Conservation (phyloP, 2,113 vertebrate species). For the Cyanoderma ruficeps region DNA sequence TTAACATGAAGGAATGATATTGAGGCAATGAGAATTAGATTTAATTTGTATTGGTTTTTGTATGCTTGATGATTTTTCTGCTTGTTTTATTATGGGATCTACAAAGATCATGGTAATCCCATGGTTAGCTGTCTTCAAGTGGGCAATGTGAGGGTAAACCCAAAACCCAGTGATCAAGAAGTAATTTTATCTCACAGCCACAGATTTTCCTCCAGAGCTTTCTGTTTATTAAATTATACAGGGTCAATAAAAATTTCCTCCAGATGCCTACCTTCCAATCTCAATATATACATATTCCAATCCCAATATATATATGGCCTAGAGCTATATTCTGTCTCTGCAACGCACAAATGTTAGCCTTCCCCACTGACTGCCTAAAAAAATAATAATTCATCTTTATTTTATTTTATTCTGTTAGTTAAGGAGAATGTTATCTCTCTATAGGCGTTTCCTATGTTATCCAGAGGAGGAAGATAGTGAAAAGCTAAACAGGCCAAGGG, state of each 20-base stretch:
- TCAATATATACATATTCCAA: too few species aligned
- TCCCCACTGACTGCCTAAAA: neutral
- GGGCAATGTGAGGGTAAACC: neutral
- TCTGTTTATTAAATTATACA: neutral
- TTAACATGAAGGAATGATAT: neutral
- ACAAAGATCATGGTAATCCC: neutral
- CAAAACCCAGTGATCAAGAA: neutral
- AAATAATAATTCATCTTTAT: neutral
- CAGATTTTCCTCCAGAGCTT: neutral
- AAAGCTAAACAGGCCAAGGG: neutral
- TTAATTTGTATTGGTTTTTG: neutral
- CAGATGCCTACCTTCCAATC: neutral
- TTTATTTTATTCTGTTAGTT: neutral
- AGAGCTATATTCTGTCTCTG: neutral
- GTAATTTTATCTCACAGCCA: neutral
- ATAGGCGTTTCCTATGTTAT: neutral
- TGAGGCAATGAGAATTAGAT: neutral
- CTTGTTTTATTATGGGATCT: neutral
- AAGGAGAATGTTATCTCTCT: neutral
- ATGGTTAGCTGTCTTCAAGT: neutral
- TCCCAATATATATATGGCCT: neutral
- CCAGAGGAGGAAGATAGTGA: neutral
- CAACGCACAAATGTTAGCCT: neutral
- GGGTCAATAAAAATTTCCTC: neutral
- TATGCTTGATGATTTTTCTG: neutral